Base-by-base conservation (phyloP, 2,888 invertebrate species). In the Timandra comae region DNA sequence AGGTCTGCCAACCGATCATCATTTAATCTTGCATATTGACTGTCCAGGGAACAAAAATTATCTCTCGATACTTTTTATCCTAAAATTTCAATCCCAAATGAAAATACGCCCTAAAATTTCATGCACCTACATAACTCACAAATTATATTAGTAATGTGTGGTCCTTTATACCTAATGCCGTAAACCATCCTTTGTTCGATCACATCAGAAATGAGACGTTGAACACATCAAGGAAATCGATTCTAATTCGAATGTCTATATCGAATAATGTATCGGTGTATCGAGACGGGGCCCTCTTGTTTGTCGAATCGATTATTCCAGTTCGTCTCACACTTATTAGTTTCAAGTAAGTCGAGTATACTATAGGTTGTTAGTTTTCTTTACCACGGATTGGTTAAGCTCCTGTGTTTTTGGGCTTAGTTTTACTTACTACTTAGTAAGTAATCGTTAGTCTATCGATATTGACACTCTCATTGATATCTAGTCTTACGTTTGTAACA, bases 231-330 rank as follows among this genome's bases (percentile, higher is more conserved):
- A 53, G 53, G 57, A 59, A 65, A 68, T 68, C 66, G 72, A 68
- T 68, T 64, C 55, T 61, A 62, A 67, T 66, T 52, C 57, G 49
- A 61, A 53, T 52, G 53, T 60, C 63, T 63, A 56, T 52, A 62
- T 65, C 65, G 61, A 67, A 63, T 63, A 52, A 54, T 56, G 49
- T 57, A 54, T 43, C 56, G 49, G 56, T 58, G 69, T 64, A 73
- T 79, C 72, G 71, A 57, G 58, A 61, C 63, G 54, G 53, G 53
- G 60, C 79, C 76, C 80, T 75, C 79, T 75, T 80, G 80, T 82
- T 80, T 82, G 81, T 81, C 81, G 67, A 64, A 70, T 74, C 78
- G 80, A 82, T 82, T 81, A 81, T 82, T 80, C 75, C 78, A 66
- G 76, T 73, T 77, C 81, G 72, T 79, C 72, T 75, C 66, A 71